These are phyloP conservation scores for Gari tellinella DNA, from an alignment of 2,888 invertebrate genomes.

Conservation along the genomic window DNA sequence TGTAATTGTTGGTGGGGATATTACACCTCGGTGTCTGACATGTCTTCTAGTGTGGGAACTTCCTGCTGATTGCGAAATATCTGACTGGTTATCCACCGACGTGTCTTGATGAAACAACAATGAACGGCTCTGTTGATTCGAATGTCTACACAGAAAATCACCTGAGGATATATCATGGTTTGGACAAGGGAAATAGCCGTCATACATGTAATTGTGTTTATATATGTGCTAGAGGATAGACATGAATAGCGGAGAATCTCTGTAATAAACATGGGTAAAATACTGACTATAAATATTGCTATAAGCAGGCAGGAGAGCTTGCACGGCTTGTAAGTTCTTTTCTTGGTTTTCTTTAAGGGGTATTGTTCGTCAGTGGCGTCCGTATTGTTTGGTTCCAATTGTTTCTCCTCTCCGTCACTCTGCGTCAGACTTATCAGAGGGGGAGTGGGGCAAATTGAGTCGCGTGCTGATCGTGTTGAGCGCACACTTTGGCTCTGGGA, in stretches of 20 bases:
- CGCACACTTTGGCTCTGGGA: slow-evolving; percentile 37
- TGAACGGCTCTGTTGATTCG: slow-evolving; percentile 70
- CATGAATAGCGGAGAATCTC: slow-evolving; percentile 65
- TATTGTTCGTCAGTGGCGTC: slow-evolving; percentile 46
- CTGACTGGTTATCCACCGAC: slow-evolving; percentile 51
- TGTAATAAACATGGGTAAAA: slow-evolving; percentile 74
- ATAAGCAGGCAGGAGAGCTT: slow-evolving; percentile 70
- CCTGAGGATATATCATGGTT: slow-evolving; percentile 77
- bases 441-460: slow-evolving; percentile 59
- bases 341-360: slow-evolving; percentile 25
- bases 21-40: slow-evolving; percentile 67
- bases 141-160: slow-evolving; percentile 74
- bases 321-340: slow-evolving; percentile 47
- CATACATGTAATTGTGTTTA: slow-evolving; percentile 74
- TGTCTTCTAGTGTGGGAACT: slow-evolving; percentile 62
- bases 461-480: slow-evolving; percentile 47
- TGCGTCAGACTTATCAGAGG: slow-evolving; percentile 58
- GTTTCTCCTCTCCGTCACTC: slow-evolving; percentile 57
- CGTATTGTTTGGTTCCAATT: slow-evolving; percentile 38
- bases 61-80: slow-evolving; percentile 52
- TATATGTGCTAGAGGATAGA: slow-evolving; percentile 65
- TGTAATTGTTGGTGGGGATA: background rate
- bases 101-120: slow-evolving; percentile 48
- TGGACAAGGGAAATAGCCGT: slow-evolving; percentile 74
- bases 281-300: slow-evolving; percentile 70